These are phyloP conservation scores for Syritta pipiens DNA, from an alignment of 2,888 invertebrate species.

Conservation along the genomic window DNA sequence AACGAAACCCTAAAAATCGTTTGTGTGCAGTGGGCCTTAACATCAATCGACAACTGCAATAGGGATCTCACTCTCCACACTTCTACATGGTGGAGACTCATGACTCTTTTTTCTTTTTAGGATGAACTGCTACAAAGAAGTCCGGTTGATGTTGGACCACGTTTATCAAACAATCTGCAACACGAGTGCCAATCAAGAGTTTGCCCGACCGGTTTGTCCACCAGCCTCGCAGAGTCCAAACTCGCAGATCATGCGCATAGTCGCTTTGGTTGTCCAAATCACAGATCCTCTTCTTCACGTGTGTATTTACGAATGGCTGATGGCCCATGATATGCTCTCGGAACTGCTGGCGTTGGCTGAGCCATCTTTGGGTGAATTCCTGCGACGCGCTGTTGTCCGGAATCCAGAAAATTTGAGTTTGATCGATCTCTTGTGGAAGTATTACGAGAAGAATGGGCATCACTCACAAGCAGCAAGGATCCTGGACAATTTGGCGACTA, in stretches of 20 bases:
- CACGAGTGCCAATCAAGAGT: slow-evolving; percentile 74
- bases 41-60: too few species aligned
- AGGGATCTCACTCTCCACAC: too few species aligned
- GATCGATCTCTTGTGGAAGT: slow-evolving; percentile 95
- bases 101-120: slow-evolving; percentile 79
- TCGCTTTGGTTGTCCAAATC: slow-evolving; percentile 84
- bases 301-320: slow-evolving; percentile 95
- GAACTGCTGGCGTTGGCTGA: slow-evolving; percentile 83
- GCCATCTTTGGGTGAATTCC: slow-evolving; percentile 79
- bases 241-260: slow-evolving; percentile 82
- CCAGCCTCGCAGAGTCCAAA: slow-evolving; percentile 72
- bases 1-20: too few species aligned
- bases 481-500: slow-evolving; percentile 88
- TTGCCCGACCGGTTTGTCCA: slow-evolving; percentile 64
- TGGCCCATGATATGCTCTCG: slow-evolving; percentile 86
- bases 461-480: slow-evolving; percentile 96
- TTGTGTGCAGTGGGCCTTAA: too few species aligned
- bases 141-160: slow-evolving; percentile 87
- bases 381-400: slow-evolving; percentile 79
- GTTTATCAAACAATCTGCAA: slow-evolving; percentile 75
- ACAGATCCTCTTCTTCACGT: slow-evolving; percentile 94
- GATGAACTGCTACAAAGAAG: slow-evolving; percentile 93
- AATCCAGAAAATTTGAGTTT: slow-evolving; percentile 83
- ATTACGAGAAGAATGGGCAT: slow-evolving; percentile 94
- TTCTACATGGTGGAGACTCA: not conserved